Evolutionary conservation across 2,113 vertebrate genomes (phyloP).

Genomic region (Melozone crissalis): DNA sequence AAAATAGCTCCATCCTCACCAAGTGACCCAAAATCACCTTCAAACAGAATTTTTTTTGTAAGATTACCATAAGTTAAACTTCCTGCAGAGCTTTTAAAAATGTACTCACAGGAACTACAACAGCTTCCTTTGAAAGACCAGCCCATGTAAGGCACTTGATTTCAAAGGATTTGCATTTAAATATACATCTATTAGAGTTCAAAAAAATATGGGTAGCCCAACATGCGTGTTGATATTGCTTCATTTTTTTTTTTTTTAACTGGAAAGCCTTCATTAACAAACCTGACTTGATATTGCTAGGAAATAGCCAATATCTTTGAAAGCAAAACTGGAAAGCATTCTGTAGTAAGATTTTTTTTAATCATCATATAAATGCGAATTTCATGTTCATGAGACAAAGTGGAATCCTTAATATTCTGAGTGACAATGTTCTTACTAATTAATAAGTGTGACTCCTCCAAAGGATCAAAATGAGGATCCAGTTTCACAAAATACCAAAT

Average conservation of each 20-base stretch:
- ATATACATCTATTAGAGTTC: not conserved
- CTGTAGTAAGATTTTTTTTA: not conserved
- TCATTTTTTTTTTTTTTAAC: not conserved
- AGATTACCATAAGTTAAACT: not conserved
- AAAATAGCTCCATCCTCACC: not conserved
- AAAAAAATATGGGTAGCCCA: not conserved
- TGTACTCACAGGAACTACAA: not conserved
- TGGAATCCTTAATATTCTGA: not conserved
- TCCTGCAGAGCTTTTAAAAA: not conserved
- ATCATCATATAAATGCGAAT: not conserved
- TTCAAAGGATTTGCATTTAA: not conserved
- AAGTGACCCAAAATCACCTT: not conserved
- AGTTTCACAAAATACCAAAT: not conserved
- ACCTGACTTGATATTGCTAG: not conserved
- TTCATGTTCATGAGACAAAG: accelerated
- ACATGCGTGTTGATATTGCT: not conserved
- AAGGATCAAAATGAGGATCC: not conserved
- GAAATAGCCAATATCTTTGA: not conserved
- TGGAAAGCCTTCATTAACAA: not conserved
- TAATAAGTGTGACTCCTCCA: not conserved
- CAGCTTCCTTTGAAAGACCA: not conserved
- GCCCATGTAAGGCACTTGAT: not conserved
- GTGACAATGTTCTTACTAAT: not conserved
- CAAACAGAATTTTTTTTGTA: not conserved
- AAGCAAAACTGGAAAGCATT: not conserved